phyloP scores from a whole-genome alignment of 1,140 invertebrate species.

The Danaus plexippus region DNA sequence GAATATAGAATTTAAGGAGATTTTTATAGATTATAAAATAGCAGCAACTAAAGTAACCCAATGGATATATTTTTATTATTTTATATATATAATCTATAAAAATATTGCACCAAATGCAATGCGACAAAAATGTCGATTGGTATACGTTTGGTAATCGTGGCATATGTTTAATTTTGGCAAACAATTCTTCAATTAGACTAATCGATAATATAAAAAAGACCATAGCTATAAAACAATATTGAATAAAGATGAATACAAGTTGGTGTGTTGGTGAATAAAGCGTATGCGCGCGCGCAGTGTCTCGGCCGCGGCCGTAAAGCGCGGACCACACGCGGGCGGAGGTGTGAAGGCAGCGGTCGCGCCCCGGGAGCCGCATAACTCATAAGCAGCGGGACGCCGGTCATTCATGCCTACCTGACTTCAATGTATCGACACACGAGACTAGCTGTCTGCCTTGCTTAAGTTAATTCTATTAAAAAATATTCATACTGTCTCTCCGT shows the following conservation, averaged over 20 bases:
- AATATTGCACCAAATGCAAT: too few relatives aligned
- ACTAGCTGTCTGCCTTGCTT: slow-evolving; percentile 51
- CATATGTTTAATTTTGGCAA: too few relatives aligned
- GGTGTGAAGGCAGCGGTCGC: slow-evolving; percentile 65
- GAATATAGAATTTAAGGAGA: too few relatives aligned
- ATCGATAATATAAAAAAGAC: background rate
- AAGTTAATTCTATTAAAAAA: slow-evolving; percentile 19
- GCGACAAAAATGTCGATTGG: too few relatives aligned
- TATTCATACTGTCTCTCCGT: too few relatives aligned
- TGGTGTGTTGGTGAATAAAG: slow-evolving; percentile 29
- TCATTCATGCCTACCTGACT: slow-evolving; percentile 62
- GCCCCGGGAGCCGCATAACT: slow-evolving; percentile 66
- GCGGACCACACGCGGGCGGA: slow-evolving; percentile 68
- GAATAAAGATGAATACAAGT: slow-evolving; percentile 1
- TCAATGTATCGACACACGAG: slow-evolving; percentile 40
- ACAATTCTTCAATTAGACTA: too few relatives aligned
- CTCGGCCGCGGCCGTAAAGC: slow-evolving; percentile 51
- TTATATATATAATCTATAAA: too few relatives aligned
- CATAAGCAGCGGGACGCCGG: slow-evolving; percentile 62
- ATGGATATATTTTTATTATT: too few relatives aligned
- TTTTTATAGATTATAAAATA: too few relatives aligned
- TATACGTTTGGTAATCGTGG: too few relatives aligned
- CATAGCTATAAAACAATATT: too few relatives aligned
- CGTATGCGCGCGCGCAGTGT: slow-evolving; percentile 40
- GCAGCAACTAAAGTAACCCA: too few relatives aligned